Conservation (phyloP, 1,140 invertebrate genomes). For the Dufourea novaeangliae region DNA sequence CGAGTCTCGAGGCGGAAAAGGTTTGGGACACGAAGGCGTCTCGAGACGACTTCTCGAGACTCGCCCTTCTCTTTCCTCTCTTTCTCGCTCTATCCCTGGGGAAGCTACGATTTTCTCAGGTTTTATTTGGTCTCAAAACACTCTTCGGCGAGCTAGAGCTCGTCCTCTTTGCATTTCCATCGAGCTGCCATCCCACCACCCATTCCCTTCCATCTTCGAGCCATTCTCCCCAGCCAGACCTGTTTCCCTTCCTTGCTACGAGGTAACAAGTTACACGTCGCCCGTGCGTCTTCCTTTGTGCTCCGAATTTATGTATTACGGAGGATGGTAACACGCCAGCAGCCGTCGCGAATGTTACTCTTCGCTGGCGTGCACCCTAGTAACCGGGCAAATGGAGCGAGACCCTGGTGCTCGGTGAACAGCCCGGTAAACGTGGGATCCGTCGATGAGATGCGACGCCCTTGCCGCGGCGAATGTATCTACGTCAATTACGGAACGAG, state of each 20-base stretch:
- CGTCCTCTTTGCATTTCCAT: conserved; percentile 43
- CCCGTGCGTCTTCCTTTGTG: conserved; percentile 58
- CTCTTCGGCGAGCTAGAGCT: conserved; percentile 38
- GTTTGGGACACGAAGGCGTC: conserved; percentile 21
- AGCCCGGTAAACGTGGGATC: background rate
- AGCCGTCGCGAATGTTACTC: conserved; percentile 5
- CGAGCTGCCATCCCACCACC: conserved; percentile 21
- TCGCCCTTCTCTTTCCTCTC: background rate
- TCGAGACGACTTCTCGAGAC: conserved; percentile 12
- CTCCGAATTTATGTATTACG: conserved; percentile 57
- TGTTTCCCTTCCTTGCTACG: background rate
- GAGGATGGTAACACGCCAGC: background rate
- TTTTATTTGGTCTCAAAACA: conserved; percentile 64
- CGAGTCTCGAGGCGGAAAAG: conserved; percentile 8
- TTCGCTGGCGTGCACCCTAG: background rate
- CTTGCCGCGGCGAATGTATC: too few relatives aligned
- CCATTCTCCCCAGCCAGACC: background rate
- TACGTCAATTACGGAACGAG: too few relatives aligned
- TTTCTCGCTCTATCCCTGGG: background rate
- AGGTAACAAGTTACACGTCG: conserved; percentile 55
- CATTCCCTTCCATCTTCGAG: background rate
- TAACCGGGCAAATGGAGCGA: conserved; percentile 17
- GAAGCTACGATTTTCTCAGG: conserved; percentile 45
- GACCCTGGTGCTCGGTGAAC: background rate
- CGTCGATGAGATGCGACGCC: background rate